Percentiles rank a stretch among this genome's conserved stretches.
These are phyloP conservation scores for Trichonephila inaurata DNA, from an alignment of 1,140 invertebrate species.

Conservation along the genomic window DNA sequence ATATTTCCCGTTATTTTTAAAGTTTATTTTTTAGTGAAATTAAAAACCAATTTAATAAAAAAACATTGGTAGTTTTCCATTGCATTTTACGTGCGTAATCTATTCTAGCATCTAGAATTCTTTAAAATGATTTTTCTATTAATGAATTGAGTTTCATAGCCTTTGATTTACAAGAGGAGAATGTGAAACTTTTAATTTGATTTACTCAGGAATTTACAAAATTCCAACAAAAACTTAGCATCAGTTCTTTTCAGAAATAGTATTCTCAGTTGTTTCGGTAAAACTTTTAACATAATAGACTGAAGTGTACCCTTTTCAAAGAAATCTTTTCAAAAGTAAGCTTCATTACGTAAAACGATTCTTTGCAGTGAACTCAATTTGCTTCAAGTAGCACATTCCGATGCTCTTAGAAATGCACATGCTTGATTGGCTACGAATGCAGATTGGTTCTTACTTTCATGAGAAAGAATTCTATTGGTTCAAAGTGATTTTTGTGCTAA, in stretches of 20 bases:
- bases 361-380: neutral
- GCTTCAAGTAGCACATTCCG: neutral
- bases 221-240: no score
- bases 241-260: neutral
- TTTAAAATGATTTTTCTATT: neutral
- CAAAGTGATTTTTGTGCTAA: neutral
- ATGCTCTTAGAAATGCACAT: neutral
- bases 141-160: neutral
- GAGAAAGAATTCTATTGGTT: constrained; percentile 42
- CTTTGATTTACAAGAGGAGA: neutral
- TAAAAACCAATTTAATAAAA: no score
- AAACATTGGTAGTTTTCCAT: neutral
- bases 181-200: neutral
- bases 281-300: neutral
- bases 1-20: no score
- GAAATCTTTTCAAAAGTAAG: neutral
- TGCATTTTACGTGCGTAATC: neutral
- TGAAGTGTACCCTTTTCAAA: neutral
- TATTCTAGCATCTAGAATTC: neutral
- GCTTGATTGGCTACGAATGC: constrained; percentile 32
- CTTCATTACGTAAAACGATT: constrained; percentile 10
- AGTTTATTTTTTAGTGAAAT: no score
- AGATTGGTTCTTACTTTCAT: neutral
- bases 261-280: neutral
- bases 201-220: neutral